Conservation (phyloP, 2,113 vertebrate species). For the Condylura cristata region DNA sequence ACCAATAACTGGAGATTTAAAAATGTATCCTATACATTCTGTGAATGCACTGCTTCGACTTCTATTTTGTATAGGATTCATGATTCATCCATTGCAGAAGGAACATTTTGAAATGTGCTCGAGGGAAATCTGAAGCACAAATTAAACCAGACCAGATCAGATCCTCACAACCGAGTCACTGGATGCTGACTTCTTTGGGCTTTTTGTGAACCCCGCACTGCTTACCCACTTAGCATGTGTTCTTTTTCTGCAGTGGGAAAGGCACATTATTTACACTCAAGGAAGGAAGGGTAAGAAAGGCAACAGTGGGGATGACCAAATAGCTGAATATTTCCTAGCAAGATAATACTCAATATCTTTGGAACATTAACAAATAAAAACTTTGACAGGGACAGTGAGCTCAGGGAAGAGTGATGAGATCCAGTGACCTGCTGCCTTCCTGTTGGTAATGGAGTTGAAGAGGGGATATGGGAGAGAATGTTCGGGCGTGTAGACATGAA, state of each 20-base stretch:
- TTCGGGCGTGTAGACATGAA: background rate
- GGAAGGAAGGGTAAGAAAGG: background rate
- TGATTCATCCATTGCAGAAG: conserved; percentile 27
- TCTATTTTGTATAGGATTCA: conserved; percentile 41
- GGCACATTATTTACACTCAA: background rate
- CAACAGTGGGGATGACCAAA: background rate
- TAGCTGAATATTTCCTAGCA: background rate
- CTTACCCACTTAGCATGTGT: background rate
- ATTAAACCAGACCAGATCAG: conserved; percentile 2
- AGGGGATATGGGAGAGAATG: background rate
- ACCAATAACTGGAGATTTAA: conserved; percentile 72
- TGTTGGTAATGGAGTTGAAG: background rate
- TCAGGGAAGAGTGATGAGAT: background rate
- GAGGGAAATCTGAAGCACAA: conserved; percentile 40
- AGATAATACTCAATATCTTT: background rate
- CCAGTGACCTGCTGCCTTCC: background rate
- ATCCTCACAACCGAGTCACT: background rate
- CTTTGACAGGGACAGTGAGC: background rate
- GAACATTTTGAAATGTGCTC: background rate
- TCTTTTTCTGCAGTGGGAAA: background rate
- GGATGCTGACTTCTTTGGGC: background rate
- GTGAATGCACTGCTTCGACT: background rate
- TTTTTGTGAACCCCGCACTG: background rate
- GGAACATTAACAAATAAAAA: background rate
- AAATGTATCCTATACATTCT: conserved; percentile 60